phyloP scores from a whole-genome alignment of 2,113 vertebrate genomes.

The Himantopus leucocephalus region DNA sequence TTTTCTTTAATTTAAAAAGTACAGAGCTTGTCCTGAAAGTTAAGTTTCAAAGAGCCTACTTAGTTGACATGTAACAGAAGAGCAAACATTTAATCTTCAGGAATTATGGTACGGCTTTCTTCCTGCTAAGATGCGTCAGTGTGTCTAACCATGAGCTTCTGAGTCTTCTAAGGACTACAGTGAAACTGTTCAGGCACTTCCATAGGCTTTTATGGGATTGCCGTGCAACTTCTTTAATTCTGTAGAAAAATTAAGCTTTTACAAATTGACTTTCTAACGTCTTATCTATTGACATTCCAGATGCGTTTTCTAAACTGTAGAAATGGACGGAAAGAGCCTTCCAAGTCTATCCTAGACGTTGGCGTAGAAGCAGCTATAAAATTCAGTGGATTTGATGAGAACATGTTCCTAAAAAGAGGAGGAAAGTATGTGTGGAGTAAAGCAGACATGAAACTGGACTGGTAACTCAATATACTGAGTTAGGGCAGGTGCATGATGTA shows the following conservation, averaged over 20 bases:
- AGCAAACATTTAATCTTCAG: not conserved
- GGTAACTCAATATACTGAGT: conserved; percentile 72
- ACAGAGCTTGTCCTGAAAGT: not conserved
- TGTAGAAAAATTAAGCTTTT: not conserved
- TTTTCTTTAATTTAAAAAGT: not conserved
- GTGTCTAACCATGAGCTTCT: not conserved
- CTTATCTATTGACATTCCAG: conserved; percentile 58
- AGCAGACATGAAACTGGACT: conserved; percentile 89
- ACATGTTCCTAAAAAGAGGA: conserved; percentile 90
- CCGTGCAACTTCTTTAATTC: not conserved
- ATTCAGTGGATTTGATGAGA: conserved; percentile 94
- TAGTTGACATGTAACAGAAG: not conserved
- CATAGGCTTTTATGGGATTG: not conserved
- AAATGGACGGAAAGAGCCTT: conserved; percentile 90
- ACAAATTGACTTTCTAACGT: not conserved
- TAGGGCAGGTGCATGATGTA: not conserved
- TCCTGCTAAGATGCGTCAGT: not conserved
- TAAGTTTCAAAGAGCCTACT: not conserved
- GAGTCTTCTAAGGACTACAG: not conserved
- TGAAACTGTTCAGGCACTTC: not conserved
- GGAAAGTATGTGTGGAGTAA: conserved; percentile 96
- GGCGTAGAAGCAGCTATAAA: conserved; percentile 86
- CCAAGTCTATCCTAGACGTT: conserved; percentile 90
- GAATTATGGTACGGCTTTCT: not conserved
- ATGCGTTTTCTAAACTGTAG: conserved; percentile 94